Percentiles rank a stretch among this genome's conserved stretches.
Evolutionary conservation across 2,888 invertebrate species (phyloP).

Genomic region (Nomada lathburiana): DNA sequence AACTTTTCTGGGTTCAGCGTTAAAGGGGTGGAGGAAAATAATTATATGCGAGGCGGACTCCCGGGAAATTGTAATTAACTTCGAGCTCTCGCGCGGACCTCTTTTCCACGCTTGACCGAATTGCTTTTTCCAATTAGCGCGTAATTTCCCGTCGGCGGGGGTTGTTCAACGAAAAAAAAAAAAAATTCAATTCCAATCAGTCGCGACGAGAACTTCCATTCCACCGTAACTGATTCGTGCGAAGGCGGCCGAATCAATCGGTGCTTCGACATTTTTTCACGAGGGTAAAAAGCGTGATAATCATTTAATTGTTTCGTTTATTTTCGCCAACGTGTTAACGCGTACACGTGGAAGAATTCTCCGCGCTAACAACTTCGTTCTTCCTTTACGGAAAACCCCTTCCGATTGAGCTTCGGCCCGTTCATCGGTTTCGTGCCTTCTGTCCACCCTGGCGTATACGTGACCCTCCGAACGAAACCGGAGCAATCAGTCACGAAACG

Average conservation of each 20-base stretch:
- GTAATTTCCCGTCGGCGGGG: background rate
- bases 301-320: too few relatives aligned
- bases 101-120: background rate
- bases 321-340: background rate
- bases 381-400: background rate
- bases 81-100: background rate
- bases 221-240: too few relatives aligned
- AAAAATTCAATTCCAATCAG: background rate
- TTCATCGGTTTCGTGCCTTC: constrained; percentile 35
- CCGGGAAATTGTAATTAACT: background rate
- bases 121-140: background rate
- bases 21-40: too few relatives aligned
- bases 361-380: background rate
- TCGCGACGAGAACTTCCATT: too few relatives aligned
- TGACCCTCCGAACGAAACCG: background rate
- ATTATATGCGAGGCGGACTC: background rate
- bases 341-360: background rate
- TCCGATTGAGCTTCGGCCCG: background rate
- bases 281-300: too few relatives aligned
- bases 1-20: background rate
- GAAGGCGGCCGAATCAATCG: too few relatives aligned
- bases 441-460: background rate
- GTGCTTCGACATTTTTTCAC: too few relatives aligned
- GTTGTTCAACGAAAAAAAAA: background rate
- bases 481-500: constrained; percentile 17